Evolutionary conservation across 2,888 invertebrate species (phyloP), one percentile per base, ranked within the genome.

Genomic region (Oxycera nigricornis): DNA sequence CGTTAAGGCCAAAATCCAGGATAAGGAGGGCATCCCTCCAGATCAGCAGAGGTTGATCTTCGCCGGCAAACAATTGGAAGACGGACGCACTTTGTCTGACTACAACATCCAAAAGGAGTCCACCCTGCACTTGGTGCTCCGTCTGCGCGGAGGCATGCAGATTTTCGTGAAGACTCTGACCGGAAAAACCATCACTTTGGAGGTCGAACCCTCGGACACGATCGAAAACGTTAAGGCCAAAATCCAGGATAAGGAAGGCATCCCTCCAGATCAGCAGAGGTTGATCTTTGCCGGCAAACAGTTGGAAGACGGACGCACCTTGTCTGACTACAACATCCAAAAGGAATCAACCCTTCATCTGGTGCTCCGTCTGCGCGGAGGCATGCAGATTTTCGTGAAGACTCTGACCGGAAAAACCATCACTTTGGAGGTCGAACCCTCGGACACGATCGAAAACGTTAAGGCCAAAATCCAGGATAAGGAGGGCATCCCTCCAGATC

Each of bases 401-500:
- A 72, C 72, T 14, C 59, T 72, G 57, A 72, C 72, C 1, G 65
- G 65, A 4, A 67, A 67, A 24, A 67, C 65, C 1, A 67, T 67
- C 41, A 67, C 65, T 1, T 67, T 67, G 65, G 65, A 67, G 24
- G 65, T 67, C 24, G 65, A 67, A 22, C 24, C 65, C 11, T 67
- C 65, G 3, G 65, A 67, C 17, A 67, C 65, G 1, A 67, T 67
- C 24, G 65, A 67, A n/a, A 67, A 67, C 17, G 65, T 67, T n/a
- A 67, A 67, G 30, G 65, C 65, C 14, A 67, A 67, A 22, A 67
- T 67, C 24, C 65, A 67, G n/a, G 73, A 73, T 28, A 73, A 73
- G 41, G 73, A 73, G 26, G 73, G 73, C 9, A 73, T 73, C 31
- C 73, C 73, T 1, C 73, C 73, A 73, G 73, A 73, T 39, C 73